A percentile compares a stretch with the other conserved stretches of the same genome.
Conservation (phyloP, 2,888 invertebrate species). For the Gisinianus flammeolus region DNA sequence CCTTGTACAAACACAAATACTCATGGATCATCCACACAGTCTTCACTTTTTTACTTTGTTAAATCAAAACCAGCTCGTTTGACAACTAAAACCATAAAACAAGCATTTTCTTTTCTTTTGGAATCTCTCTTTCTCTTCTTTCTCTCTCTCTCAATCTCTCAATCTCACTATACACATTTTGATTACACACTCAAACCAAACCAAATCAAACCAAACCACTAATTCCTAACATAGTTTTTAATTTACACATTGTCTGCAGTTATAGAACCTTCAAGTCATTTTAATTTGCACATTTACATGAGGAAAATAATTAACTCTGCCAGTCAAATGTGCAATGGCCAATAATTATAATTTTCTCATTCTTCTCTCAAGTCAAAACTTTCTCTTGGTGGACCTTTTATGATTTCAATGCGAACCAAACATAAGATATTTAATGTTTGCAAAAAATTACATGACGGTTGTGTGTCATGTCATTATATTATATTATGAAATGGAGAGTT, state of each 20-base stretch:
- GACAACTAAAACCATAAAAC: slow-evolving; percentile 37
- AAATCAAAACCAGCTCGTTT: slow-evolving; percentile 33
- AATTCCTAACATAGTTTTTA: not conserved
- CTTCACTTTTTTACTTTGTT: slow-evolving; percentile 29
- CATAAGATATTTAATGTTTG: no score
- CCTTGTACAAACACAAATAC: slow-evolving; percentile 44
- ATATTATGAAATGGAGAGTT: no score
- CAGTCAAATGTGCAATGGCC: no score
- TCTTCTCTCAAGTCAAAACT: not conserved
- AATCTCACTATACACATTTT: not conserved
- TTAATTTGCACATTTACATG: no score
- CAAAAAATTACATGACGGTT: no score
- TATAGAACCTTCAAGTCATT: not conserved
- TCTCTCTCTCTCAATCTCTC: slow-evolving; percentile 10
- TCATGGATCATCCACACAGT: slow-evolving; percentile 18
- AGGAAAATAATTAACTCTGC: not conserved
- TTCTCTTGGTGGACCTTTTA: no score
- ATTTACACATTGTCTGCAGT: not conserved
- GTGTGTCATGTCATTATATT: no score
- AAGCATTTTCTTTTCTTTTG: slow-evolving; percentile 37
- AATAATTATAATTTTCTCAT: no score
- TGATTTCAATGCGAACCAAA: no score
- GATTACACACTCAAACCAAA: not conserved
- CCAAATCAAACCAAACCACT: not conserved
- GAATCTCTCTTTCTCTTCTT: slow-evolving; percentile 20